These are phyloP conservation scores for Drosophila aldrichi DNA, from an alignment of 2,888 invertebrate genomes.

Conservation along the genomic window DNA sequence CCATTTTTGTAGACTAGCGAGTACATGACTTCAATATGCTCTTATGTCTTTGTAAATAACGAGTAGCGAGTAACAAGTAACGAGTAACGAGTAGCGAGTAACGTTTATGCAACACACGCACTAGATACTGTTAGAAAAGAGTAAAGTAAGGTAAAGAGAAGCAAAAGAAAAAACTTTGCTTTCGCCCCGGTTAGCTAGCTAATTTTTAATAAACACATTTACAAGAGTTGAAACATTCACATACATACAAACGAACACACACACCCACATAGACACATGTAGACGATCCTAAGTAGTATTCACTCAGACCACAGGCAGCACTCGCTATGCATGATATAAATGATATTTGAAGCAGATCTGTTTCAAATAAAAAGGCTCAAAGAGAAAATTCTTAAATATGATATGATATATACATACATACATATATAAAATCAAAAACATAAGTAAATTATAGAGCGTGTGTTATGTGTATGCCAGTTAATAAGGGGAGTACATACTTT, in stretches of 20 bases:
- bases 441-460: conserved; percentile 18
- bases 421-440: conserved; percentile 7
- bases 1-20: conserved; percentile 17
- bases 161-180: conserved; percentile 8
- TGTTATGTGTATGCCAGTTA: conserved; percentile 47
- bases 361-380: conserved; percentile 42
- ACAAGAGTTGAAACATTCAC: conserved; percentile 24
- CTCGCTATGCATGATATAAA: conserved; percentile 27
- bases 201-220: conserved; percentile 43
- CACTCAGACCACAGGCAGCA: conserved; percentile 50
- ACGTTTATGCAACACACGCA: conserved; percentile 13
- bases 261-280: conserved; percentile 20
- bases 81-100: conserved; percentile 17
- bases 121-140: conserved; percentile 26
- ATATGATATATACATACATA: neutral
- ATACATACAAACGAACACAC: conserved; percentile 13
- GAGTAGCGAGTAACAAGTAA: conserved; percentile 27
- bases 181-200: conserved; percentile 50
- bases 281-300: conserved; percentile 44
- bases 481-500: conserved; percentile 46
- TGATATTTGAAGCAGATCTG: conserved; percentile 20
- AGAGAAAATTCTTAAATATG: conserved; percentile 2
- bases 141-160: neutral
- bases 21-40: conserved; percentile 21
- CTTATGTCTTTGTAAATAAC: conserved; percentile 52